These are phyloP conservation scores for Oreohelix idahoensis DNA, from an alignment of 1,140 invertebrate species.

Conservation along the genomic window DNA sequence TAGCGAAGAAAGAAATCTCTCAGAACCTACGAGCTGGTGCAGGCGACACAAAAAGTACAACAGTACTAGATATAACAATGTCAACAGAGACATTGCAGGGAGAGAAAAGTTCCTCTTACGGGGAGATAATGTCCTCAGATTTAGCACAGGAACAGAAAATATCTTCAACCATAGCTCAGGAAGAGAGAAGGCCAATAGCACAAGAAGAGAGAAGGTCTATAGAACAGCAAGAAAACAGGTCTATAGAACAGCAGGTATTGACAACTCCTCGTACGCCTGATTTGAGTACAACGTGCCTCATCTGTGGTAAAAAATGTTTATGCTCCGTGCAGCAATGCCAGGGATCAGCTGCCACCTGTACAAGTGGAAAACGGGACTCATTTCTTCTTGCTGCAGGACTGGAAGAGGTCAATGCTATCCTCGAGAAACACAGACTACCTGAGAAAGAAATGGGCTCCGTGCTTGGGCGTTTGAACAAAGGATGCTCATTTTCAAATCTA, in stretches of 20 bases:
- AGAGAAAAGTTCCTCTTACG: background rate
- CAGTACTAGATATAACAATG: background rate
- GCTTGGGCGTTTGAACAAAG: background rate
- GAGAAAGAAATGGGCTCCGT: background rate
- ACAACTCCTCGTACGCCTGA: background rate
- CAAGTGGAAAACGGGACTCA: background rate
- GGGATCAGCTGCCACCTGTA: background rate
- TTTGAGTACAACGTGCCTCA: background rate
- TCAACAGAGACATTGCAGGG: background rate
- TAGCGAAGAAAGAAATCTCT: no score
- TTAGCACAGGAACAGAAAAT: no score
- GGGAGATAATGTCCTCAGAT: no score
- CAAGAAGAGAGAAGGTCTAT: no score
- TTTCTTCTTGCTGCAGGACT: background rate
- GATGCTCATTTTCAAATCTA: background rate
- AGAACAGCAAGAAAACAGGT: no score
- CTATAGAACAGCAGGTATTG: background rate
- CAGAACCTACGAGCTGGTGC: background rate
- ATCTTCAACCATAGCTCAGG: no score
- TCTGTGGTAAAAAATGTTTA: background rate
- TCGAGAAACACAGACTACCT: background rate
- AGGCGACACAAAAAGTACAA: background rate
- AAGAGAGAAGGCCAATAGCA: no score
- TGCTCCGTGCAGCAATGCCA: background rate
- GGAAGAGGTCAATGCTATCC: background rate